A percentile compares a stretch with the other conserved stretches of the same genome.
Evolutionary conservation across 2,113 vertebrate species (phyloP).

Genomic region (Patagioenas fasciata): DNA sequence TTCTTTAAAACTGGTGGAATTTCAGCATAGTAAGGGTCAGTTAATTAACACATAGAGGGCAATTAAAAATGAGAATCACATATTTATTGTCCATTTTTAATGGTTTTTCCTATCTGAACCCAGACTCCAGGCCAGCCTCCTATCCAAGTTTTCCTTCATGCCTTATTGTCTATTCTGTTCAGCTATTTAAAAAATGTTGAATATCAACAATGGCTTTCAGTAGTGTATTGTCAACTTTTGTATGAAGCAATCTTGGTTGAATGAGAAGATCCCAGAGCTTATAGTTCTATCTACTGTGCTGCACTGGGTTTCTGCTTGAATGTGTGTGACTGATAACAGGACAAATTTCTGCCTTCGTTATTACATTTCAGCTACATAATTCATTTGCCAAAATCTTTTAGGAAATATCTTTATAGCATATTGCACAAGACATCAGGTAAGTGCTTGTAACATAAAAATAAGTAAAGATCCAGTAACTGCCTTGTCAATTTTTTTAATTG

Average conservation of each 20-base stretch:
- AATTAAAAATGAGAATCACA: conserved; percentile 46
- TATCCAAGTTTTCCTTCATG: conserved; percentile 92
- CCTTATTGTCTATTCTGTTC: conserved; percentile 98
- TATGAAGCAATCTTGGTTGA: conserved; percentile 99
- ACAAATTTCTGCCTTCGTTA: conserved; percentile 77
- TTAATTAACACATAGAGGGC: conserved; percentile 27
- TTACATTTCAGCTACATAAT: conserved; percentile 74
- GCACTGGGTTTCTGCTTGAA: conserved; percentile 72
- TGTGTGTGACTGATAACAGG: conserved; percentile 82
- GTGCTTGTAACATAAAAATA: conserved; percentile 26
- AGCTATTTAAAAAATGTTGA: conserved; percentile 99
- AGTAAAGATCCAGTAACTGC: conserved; percentile 3
- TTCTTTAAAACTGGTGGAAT: background rate
- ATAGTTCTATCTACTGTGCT: conserved; percentile 72
- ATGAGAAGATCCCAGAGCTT: conserved; percentile 89
- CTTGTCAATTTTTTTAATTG: conserved; percentile 34
- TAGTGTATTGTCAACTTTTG: conserved; percentile 97
- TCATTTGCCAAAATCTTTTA: conserved; percentile 75
- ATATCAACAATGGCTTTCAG: conserved; percentile 99
- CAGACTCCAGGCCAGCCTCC: conserved; percentile 91
- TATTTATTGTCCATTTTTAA: conserved; percentile 53
- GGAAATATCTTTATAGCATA: conserved; percentile 65
- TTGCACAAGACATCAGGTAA: conserved; percentile 65
- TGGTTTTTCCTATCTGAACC: conserved; percentile 70
- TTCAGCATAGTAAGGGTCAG: background rate